These are phyloP conservation scores for Mohoua ochrocephala DNA, from an alignment of 2,113 vertebrate species.

Conservation along the genomic window DNA sequence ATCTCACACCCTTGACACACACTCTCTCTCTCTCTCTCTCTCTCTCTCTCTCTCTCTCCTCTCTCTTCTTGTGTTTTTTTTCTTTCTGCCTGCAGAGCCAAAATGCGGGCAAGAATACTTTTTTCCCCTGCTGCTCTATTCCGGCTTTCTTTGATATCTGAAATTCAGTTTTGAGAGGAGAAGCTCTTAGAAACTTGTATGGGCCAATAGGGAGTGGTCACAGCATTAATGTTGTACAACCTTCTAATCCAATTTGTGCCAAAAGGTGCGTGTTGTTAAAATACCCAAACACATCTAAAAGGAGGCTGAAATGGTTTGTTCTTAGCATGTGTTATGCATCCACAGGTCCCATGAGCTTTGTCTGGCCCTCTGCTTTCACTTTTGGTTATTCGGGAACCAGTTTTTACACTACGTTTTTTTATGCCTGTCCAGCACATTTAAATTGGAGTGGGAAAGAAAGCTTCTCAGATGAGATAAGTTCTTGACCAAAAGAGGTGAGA, in stretches of 20 bases:
- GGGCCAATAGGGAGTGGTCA: neutral
- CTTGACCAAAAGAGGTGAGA: neutral
- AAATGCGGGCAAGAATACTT: constrained; percentile 45
- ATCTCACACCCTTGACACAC: neutral
- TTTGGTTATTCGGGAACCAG: neutral
- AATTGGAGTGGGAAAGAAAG: neutral
- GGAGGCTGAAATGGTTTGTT: neutral
- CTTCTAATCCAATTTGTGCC: neutral
- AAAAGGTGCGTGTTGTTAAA: neutral
- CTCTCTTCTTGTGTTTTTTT: neutral
- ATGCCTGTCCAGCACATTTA: neutral
- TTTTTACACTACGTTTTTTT: neutral
- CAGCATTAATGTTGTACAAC: neutral
- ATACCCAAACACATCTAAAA: neutral
- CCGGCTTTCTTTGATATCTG: neutral
- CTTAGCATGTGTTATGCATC: neutral
- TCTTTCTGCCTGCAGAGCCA: neutral
- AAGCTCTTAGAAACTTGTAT: neutral
- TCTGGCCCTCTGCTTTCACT: neutral
- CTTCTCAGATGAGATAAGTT: neutral
- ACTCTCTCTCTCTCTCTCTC: neutral
- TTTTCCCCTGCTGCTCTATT: neutral
- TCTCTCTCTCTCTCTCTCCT: neutral
- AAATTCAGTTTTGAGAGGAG: neutral
- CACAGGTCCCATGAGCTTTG: neutral